phyloP scores from a whole-genome alignment of 2,888 invertebrate genomes.

The Drosophila cognata region DNA sequence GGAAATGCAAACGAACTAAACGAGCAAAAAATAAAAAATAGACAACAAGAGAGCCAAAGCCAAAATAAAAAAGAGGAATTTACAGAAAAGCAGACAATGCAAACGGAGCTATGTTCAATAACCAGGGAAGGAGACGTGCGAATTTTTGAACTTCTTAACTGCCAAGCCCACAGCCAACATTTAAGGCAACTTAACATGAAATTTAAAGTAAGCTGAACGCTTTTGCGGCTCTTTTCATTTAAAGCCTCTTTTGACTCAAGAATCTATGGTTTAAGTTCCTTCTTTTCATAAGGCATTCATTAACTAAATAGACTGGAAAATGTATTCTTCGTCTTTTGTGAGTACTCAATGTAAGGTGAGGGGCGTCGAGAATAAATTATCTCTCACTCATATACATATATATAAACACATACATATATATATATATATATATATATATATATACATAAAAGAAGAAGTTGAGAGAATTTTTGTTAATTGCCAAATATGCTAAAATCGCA shows the following conservation, averaged over 20 bases:
- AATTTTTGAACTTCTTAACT: constrained; percentile 54
- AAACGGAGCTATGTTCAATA: constrained; percentile 35
- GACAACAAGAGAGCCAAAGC: not conserved
- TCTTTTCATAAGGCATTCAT: not conserved
- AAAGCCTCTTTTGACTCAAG: not conserved
- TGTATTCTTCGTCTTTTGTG: not conserved
- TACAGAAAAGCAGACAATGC: constrained; percentile 4
- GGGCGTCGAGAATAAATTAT: not conserved
- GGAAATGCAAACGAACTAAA: constrained; percentile 72
- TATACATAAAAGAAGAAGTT: not conserved
- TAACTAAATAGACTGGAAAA: not conserved
- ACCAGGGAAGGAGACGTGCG: constrained; percentile 18
- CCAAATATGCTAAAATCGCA: not conserved
- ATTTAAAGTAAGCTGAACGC: not conserved
- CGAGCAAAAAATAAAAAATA: constrained; percentile 35
- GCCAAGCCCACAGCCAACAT: constrained; percentile 60
- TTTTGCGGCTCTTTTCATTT: not conserved
- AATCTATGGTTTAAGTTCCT: not conserved
- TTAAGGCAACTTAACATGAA: constrained; percentile 49
- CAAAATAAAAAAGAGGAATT: constrained; percentile 1
- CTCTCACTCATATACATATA: not conserved
- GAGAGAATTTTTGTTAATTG: not conserved
- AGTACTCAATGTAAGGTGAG: not conserved
- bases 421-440: not conserved
- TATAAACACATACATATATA: not conserved